Percentiles rank a stretch among this genome's conserved stretches.
Conservation (phyloP, 1,140 invertebrate genomes). For the Drosophila sp. region DNA sequence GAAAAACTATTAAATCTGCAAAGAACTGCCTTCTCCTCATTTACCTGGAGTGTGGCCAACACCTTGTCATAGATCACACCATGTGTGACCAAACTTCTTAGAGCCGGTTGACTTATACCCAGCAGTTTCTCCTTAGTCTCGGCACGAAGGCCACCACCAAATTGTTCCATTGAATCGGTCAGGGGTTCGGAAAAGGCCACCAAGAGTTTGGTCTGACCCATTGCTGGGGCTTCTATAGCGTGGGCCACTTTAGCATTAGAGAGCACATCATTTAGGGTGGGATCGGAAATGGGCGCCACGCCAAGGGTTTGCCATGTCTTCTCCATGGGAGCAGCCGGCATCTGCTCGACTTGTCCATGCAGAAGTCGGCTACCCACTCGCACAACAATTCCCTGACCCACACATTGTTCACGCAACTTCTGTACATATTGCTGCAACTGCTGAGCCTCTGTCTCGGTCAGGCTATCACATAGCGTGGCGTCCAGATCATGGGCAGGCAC, state of each 20-base stretch:
- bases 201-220: conserved; percentile 56
- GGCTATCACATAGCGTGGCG: conserved; percentile 85
- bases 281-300: conserved; percentile 50
- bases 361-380: conserved; percentile 76
- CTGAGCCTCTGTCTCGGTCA: conserved; percentile 86
- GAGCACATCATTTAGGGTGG: conserved; percentile 58
- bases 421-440: conserved; percentile 87
- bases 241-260: conserved; percentile 54
- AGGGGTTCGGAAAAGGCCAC: conserved; percentile 69
- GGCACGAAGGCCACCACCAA: conserved; percentile 41
- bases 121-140: conserved; percentile 61
- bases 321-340: conserved; percentile 34
- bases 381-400: conserved; percentile 86
- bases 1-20: neutral
- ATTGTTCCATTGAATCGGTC: conserved; percentile 51
- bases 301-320: conserved; percentile 44
- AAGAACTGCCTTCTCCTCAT: neutral
- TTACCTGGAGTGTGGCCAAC: conserved; percentile 83
- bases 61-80: conserved; percentile 85
- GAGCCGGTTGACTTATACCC: conserved; percentile 59
- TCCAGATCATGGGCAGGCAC: conserved; percentile 92
- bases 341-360: conserved; percentile 58
- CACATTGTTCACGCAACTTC: conserved; percentile 86
- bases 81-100: conserved; percentile 85
- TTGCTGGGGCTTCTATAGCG: conserved; percentile 36